Evolutionary conservation across 2,888 invertebrate genomes (phyloP).

Genomic region (Gryllus longicercus): DNA sequence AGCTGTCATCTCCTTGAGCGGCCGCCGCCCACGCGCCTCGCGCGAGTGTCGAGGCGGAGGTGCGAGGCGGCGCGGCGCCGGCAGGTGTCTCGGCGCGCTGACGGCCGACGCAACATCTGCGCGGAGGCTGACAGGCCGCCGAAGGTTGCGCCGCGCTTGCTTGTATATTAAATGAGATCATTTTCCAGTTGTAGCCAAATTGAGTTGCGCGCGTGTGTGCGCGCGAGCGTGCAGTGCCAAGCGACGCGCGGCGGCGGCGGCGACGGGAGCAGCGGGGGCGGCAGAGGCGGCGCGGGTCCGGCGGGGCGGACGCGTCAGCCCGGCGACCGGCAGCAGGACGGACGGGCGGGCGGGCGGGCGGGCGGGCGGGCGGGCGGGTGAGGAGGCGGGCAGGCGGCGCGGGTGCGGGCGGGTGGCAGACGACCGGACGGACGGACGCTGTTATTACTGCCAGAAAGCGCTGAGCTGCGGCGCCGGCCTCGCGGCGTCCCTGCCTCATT

Average conservation of each 20-base stretch:
- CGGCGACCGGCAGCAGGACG: neutral
- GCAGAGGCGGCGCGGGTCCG: neutral
- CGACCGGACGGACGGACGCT: slow-evolving; percentile 11
- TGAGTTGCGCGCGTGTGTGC: neutral
- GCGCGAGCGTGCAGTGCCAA: slow-evolving; percentile 2
- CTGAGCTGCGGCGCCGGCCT: slow-evolving; percentile 10
- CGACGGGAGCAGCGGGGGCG: neutral
- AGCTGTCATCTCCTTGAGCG: neutral
- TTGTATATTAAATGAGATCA: slow-evolving; percentile 17
- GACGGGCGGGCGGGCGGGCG: neutral
- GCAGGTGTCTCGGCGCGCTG: slow-evolving; percentile 8
- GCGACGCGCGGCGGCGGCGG: neutral
- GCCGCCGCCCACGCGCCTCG: neutral
- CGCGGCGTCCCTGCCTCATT: slow-evolving; percentile 17
- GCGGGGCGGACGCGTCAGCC: neutral
- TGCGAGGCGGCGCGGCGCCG: neutral
- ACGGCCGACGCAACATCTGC: neutral
- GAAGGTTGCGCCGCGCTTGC: neutral
- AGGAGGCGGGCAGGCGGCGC: neutral
- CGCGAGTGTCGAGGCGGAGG: too few species aligned
- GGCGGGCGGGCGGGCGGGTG: neutral
- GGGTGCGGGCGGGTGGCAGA: neutral
- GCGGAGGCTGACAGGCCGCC: neutral
- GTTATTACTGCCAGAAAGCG: slow-evolving; percentile 17
- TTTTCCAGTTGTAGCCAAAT: slow-evolving; percentile 11